These are phyloP conservation scores for Pandemis cinnamomeana DNA, from an alignment of 2,888 invertebrate genomes.

Conservation along the genomic window DNA sequence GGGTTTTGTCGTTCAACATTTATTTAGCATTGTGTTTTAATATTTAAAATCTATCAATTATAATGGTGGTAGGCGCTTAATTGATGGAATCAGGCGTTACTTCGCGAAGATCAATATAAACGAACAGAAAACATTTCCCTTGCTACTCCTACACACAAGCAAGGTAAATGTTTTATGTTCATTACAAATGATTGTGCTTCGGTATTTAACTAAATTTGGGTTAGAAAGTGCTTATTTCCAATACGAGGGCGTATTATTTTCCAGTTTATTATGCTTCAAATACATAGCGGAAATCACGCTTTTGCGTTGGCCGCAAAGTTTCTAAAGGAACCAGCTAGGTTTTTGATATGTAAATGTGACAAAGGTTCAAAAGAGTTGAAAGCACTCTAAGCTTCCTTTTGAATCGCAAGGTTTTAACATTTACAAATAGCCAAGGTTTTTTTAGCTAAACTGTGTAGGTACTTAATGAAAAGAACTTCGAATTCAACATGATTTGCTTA, in stretches of 20 bases:
- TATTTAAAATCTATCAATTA: no score
- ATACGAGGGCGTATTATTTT: neutral
- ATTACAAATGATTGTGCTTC: no score
- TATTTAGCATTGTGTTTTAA: no score
- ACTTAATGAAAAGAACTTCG: neutral
- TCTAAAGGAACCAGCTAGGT: neutral
- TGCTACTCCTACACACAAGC: no score
- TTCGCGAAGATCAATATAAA: no score
- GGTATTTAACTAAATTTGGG: no score
- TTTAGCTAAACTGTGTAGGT: neutral
- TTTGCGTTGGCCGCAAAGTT: conserved; percentile 2
- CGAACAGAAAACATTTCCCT: no score
- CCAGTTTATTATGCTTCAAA: neutral
- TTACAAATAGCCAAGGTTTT: neutral
- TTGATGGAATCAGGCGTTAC: no score
- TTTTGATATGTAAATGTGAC: conserved; percentile 7
- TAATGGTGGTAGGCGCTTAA: no score
- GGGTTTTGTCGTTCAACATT: no score
- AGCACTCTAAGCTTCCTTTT: conserved; percentile 2
- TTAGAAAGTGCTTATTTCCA: no score
- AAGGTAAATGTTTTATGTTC: no score
- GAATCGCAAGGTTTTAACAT: neutral
- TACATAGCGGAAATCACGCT: neutral
- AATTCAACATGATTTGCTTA: neutral
- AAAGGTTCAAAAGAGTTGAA: conserved; percentile 5